Base-by-base conservation (phyloP, 2,113 vertebrate genomes). In the Hyaena hyaena region DNA sequence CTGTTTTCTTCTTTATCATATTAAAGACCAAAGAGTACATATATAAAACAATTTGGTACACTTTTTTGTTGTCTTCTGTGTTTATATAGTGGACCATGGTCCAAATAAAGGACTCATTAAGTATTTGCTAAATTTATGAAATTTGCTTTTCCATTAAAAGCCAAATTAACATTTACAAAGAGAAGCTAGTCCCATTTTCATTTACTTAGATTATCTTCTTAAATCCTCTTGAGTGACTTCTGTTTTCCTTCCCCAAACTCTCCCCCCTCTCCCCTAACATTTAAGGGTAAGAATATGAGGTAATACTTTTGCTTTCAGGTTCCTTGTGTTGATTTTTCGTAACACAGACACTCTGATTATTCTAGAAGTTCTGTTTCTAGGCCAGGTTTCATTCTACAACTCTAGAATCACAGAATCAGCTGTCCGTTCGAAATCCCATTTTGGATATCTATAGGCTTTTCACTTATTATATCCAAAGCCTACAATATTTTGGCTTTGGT, bases 151-250 rank as follows among this genome's bases (percentile, higher is more conserved):
- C 35, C 6, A 66, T 7, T 74, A 16, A 92, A 93, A 90, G 35
- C 4, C 23, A 92, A 96, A 65, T 76, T 76, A 96, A 92, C 76
- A 95, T 50, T 83, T 95, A 76, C 3, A 63, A 83, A 93, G 74
- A 79, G 21, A 92, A 68, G 15, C 6, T 8, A 86, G 3, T 48
- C 63, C 4, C 6, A 7, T 68, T 81, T 43, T 84, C 10, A 3
- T 93, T 89, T 81, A 35, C 9, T 39, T 76, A 45, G 1, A 63
- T 80, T 61, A 39, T 79, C 28, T 16, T 85, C 7, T 73, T 84
- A 33, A 15, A 4, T 53, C 35, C 50, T 92, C 24, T 58, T 6
- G 73, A n/a, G 10, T 80, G 28, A 77, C 35, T 90, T 93, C 6
- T n/a, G 48, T 61, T 5, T 68, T 77, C 5, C 3, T 69, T 85